Evolutionary conservation across 2,113 vertebrate genomes (phyloP).

Genomic region (Megalops atlanticus): DNA sequence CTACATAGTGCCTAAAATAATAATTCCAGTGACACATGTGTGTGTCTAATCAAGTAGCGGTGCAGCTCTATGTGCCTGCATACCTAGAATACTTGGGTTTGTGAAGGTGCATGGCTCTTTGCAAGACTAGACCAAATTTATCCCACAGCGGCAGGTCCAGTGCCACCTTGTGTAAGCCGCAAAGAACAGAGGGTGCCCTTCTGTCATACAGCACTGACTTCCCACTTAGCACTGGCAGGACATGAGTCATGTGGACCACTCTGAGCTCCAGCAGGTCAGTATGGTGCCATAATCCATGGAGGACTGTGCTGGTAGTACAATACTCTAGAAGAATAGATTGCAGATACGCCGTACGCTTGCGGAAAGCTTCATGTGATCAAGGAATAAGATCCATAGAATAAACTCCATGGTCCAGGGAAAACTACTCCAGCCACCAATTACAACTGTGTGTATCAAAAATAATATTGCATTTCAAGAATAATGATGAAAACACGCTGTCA

Average conservation of each 20-base stretch:
- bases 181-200: background rate
- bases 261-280: background rate
- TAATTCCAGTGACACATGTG: too few species aligned
- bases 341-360: too few species aligned
- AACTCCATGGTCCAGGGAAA: too few species aligned
- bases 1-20: background rate
- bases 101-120: background rate
- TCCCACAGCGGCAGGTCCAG: background rate
- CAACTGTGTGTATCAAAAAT: too few species aligned
- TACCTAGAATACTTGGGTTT: background rate
- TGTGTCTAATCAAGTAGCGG: background rate
- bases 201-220: background rate
- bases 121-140: background rate
- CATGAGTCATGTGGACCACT: background rate
- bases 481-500: too few species aligned
- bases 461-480: too few species aligned
- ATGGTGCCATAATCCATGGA: background rate
- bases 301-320: background rate
- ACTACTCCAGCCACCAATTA: too few species aligned
- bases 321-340: background rate
- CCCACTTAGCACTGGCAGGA: background rate
- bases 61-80: background rate
- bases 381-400: too few species aligned
- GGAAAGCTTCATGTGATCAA: too few species aligned
- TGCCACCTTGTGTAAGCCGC: background rate